Conservation (phyloP, 2,113 vertebrate genomes). For the Crypturellus undulatus region DNA sequence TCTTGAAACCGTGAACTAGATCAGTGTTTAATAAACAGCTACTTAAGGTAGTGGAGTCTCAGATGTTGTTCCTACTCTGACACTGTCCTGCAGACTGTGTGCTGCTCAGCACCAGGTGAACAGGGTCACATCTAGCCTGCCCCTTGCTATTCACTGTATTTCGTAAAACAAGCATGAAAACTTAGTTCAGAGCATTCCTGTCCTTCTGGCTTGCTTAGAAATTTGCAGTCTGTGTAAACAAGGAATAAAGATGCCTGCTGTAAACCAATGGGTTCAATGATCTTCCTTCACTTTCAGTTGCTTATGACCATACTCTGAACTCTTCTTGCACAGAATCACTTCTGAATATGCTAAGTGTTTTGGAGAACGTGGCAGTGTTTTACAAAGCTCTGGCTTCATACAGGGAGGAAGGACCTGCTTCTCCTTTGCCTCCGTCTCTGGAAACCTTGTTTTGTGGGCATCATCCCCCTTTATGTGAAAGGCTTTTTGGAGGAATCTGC, state of each 20-base stretch:
- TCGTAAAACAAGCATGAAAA: background rate
- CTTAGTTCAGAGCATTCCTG: background rate
- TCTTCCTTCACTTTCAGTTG: background rate
- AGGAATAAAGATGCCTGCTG: background rate
- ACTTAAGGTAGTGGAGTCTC: background rate
- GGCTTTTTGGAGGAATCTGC: background rate
- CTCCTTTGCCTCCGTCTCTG: background rate
- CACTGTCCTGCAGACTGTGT: background rate
- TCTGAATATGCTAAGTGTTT: rapidly evolving
- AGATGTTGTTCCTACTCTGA: background rate
- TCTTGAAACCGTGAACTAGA: background rate
- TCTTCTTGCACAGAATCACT: background rate
- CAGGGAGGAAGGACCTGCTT: background rate
- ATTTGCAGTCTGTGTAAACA: background rate
- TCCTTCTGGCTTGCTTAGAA: background rate
- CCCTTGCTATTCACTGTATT: rapidly evolving
- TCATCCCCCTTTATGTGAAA: background rate
- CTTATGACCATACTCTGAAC: background rate
- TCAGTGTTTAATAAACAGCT: background rate
- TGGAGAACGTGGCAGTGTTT: background rate
- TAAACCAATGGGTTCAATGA: background rate
- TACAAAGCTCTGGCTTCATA: background rate
- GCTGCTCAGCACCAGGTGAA: background rate
- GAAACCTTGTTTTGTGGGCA: background rate
- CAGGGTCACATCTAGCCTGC: background rate